phyloP scores from a whole-genome alignment of 2,113 vertebrate species.

The Sceloporus tristichus region DNA sequence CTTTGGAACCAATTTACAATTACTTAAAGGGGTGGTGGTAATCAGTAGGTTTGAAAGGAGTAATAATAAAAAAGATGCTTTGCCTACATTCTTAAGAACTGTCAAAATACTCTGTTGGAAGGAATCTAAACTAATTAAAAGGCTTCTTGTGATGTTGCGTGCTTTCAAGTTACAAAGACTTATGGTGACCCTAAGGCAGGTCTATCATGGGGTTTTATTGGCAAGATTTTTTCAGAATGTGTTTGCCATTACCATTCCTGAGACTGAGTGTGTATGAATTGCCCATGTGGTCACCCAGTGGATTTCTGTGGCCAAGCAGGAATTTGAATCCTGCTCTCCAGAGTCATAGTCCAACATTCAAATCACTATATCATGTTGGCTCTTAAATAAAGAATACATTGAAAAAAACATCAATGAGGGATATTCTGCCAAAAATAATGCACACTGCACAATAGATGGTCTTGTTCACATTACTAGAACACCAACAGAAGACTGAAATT shows the following conservation, averaged over 20 bases:
- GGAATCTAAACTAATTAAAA: slow-evolving; percentile 37
- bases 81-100: slow-evolving; percentile 18
- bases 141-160: too few relatives aligned
- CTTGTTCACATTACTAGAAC: slow-evolving; percentile 53
- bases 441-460: slow-evolving; percentile 36
- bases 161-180: too few relatives aligned
- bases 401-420: slow-evolving; percentile 40
- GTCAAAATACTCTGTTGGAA: slow-evolving; percentile 39
- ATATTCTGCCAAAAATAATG: slow-evolving; percentile 34
- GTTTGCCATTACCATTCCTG: too few relatives aligned
- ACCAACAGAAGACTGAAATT: slow-evolving; percentile 47
- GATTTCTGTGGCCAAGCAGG: too few relatives aligned
- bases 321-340: too few relatives aligned
- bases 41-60: not conserved
- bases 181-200: too few relatives aligned
- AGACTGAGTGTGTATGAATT: too few relatives aligned
- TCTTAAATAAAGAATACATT: slow-evolving; percentile 30
- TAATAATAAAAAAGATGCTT: not conserved
- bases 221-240: too few relatives aligned
- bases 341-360: too few relatives aligned
- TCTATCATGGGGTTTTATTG: too few relatives aligned
- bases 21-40: not conserved
- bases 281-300: too few relatives aligned
- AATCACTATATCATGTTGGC: too few relatives aligned
- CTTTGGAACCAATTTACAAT: not conserved